Percentiles rank a stretch among this genome's conserved stretches.
These are phyloP conservation scores for Nymphalis urticae DNA, from an alignment of 2,888 invertebrate genomes.

Conservation along the genomic window DNA sequence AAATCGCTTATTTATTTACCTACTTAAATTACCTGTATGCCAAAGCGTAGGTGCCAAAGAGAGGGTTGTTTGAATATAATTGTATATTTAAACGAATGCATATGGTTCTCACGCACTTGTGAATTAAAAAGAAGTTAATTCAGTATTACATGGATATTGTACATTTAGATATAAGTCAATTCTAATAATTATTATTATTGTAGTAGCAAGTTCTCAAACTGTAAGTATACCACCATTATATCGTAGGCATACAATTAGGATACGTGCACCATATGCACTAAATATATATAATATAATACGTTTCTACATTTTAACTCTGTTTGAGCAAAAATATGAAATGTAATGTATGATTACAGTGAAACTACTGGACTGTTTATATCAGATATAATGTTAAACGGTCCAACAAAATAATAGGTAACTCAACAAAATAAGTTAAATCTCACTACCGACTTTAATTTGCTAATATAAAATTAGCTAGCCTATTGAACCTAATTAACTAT, in stretches of 20 bases:
- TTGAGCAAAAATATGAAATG: no score
- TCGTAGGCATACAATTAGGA: background rate
- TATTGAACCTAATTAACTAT: no score
- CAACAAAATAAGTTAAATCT: no score
- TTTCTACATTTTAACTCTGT: no score
- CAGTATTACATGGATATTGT: slow-evolving; percentile 32
- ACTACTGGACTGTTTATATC: no score
- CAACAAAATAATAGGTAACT: no score
- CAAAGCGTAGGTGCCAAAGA: slow-evolving; percentile 57
- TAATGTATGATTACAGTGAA: no score
- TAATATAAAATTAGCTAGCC: no score
- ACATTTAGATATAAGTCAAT: background rate
- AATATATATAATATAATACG: background rate
- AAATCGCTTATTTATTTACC: slow-evolving; percentile 13
- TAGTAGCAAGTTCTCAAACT: slow-evolving; percentile 9
- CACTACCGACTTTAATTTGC: no score
- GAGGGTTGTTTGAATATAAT: slow-evolving; percentile 35
- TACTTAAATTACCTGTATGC: slow-evolving; percentile 34
- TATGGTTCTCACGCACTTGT: slow-evolving; percentile 24
- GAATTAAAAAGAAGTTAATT: slow-evolving; percentile 5
- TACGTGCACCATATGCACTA: slow-evolving; percentile 1
- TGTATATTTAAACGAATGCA: slow-evolving; percentile 4
- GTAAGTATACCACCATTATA: background rate
- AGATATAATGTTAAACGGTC: no score
- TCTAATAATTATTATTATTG: background rate